Percentiles rank a stretch among this genome's conserved stretches.
Evolutionary conservation across 53 echinoderm and acorn worm genomes (phyloP).

Genomic region (Luidia sarsii): DNA sequence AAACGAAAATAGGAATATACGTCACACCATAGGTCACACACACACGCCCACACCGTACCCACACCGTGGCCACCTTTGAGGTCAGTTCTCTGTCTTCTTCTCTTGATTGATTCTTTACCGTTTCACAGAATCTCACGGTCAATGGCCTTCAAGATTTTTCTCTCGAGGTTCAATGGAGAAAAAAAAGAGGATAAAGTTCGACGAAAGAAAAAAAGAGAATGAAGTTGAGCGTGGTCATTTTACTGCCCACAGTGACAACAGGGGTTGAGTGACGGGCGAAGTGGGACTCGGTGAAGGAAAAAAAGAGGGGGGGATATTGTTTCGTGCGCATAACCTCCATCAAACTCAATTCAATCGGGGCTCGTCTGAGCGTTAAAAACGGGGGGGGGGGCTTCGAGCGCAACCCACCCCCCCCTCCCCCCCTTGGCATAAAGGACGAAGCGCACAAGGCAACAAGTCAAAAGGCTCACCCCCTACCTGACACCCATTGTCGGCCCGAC

Average conservation of each 20-base stretch:
- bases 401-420: too few species aligned
- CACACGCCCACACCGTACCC: too few species aligned
- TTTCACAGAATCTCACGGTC: constrained; percentile 45
- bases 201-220: too few species aligned
- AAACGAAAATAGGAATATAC: too few species aligned
- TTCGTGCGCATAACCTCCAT: constrained; percentile 24
- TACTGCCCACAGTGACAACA: neutral
- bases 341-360: constrained; percentile 45
- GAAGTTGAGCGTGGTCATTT: too few species aligned
- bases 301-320: constrained; percentile 48
- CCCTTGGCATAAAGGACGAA: constrained; percentile 25
- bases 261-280: constrained; percentile 35
- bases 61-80: too few species aligned
- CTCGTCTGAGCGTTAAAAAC: constrained; percentile 55
- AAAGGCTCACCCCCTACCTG: constrained; percentile 14
- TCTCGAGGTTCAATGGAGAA: too few species aligned
- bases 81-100: neutral
- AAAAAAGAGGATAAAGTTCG: too few species aligned
- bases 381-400: constrained; percentile 10
- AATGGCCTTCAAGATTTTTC: constrained; percentile 13
- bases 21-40: too few species aligned
- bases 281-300: constrained; percentile 1
- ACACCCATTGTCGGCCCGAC: constrained; percentile 64
- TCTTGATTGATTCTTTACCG: neutral
- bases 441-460: constrained; percentile 52